Evolutionary conservation across 2,888 invertebrate genomes (phyloP), one percentile per base, ranked within the genome.

Genomic region (Ochropleura plecta): DNA sequence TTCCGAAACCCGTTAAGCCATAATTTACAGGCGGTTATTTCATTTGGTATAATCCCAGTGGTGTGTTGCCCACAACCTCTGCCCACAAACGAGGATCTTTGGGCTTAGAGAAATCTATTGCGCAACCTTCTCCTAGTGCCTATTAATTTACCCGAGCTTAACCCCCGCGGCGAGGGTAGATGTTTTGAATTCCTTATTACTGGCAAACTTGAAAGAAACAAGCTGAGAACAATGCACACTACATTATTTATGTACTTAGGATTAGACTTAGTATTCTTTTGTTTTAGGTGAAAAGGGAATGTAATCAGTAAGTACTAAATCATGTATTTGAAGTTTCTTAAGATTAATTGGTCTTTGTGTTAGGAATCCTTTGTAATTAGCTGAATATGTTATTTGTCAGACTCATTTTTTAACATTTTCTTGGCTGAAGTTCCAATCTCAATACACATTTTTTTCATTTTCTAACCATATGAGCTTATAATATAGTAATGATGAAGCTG

Each of bases 111-210:
- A 72, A 78, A 86, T 84, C 76, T 84, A 81, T 81, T 76, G 78
- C 78, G 40, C 68, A 40, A 62, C 62, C 64, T 73, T 69, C 73
- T 68, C 46, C 53, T 63, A 65, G 72, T 57, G 59, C 42, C 71
- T 68, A 84, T 84, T 86, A 81, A 76, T 86, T 83, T 72, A 76
- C 59, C 30, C 46, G 9, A 20, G 55, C 30, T 81, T 86, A 81
- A 66, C 53, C 63, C 51, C 57, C 65, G 63, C 59, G 51, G 63
- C 60, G 65, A 18, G 60, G 55, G 53, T n/a, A 40, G 64, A 55
- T 48, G 51, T 49, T 70, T 70, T 65, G 68, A 79, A 71, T 71
- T 60, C 60, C 69, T 73, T 79, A 74, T 55, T 70, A 57, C 48
- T 12, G 6, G 14, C 10, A 30, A 67, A 55, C 59, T 67, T 53